phyloP scores from a whole-genome alignment of 2,797 vertebrate species.

The Sebastolobus alascanus region DNA sequence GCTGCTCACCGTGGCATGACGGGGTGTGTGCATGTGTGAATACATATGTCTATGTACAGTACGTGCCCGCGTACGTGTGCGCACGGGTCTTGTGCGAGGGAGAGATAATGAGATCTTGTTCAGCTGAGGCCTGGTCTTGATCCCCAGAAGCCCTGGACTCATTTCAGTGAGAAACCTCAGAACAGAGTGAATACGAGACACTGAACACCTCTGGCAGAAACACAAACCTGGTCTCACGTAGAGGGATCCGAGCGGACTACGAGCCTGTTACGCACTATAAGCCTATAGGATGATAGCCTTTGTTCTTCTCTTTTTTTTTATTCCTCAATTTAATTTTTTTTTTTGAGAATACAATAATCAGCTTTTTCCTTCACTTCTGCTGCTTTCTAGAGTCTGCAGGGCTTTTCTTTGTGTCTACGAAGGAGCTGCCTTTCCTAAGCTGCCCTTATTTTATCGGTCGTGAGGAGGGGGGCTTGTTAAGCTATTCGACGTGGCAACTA shows the following conservation, averaged over 20 bases:
- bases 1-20: constrained; percentile 62
- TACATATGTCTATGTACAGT: constrained; percentile 47
- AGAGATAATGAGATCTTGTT: constrained; percentile 83
- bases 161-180: constrained; percentile 80
- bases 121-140: constrained; percentile 80
- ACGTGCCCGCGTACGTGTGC: constrained; percentile 43
- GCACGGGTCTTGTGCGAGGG: constrained; percentile 59
- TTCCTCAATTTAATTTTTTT: background rate
- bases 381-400: constrained; percentile 3
- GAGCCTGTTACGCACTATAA: constrained; percentile 36
- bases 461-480: background rate
- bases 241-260: constrained; percentile 35
- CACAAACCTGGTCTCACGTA: constrained; percentile 50
- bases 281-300: constrained; percentile 39
- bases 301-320: constrained; percentile 34
- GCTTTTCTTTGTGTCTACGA: constrained; percentile 8
- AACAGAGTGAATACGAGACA: constrained; percentile 64
- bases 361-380: background rate
- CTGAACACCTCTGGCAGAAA: constrained; percentile 74
- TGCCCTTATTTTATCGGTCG: background rate
- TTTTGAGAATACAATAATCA: background rate
- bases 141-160: constrained; percentile 86
- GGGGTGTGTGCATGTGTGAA: constrained; percentile 60
- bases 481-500: background rate
- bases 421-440: background rate